These are phyloP conservation scores for Leptinotarsa rubiginosa DNA, from an alignment of 2,888 invertebrate genomes.

Conservation along the genomic window DNA sequence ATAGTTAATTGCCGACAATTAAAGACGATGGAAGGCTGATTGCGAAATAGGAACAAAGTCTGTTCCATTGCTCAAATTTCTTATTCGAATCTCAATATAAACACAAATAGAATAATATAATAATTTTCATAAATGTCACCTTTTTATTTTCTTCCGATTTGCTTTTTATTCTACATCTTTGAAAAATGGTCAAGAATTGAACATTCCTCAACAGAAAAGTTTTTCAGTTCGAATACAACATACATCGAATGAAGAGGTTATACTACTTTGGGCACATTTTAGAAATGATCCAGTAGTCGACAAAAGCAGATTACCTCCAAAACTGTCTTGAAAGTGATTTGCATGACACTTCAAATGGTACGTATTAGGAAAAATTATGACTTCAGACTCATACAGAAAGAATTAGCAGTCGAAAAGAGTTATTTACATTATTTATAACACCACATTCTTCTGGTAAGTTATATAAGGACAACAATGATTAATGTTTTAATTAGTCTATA, in stretches of 20 bases:
- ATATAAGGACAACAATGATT: constrained; percentile 11
- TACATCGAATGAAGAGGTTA: too few species aligned
- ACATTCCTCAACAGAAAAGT: too few species aligned
- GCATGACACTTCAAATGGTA: neutral
- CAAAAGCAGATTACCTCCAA: neutral
- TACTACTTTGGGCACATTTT: too few species aligned
- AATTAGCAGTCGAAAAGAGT: neutral
- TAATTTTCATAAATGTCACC: too few species aligned
- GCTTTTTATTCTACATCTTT: too few species aligned
- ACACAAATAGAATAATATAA: neutral
- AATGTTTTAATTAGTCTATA: constrained; percentile 1
- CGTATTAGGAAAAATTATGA: neutral
- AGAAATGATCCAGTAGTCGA: neutral
- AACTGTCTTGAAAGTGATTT: neutral
- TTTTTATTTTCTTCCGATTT: too few species aligned
- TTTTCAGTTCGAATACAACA: too few species aligned
- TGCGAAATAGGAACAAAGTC: neutral
- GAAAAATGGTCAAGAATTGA: too few species aligned
- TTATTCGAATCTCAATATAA: neutral
- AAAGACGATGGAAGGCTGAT: constrained; percentile 3
- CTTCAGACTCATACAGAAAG: neutral
- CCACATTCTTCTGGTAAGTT: constrained; percentile 11
- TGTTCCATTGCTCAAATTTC: neutral
- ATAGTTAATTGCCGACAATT: constrained; percentile 9
- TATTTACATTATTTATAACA: constrained; percentile 12